Evolutionary conservation across 2,797 vertebrate species (phyloP), one percentile per base, ranked within the genome.

Genomic region (Hemibagrus guttatus): DNA sequence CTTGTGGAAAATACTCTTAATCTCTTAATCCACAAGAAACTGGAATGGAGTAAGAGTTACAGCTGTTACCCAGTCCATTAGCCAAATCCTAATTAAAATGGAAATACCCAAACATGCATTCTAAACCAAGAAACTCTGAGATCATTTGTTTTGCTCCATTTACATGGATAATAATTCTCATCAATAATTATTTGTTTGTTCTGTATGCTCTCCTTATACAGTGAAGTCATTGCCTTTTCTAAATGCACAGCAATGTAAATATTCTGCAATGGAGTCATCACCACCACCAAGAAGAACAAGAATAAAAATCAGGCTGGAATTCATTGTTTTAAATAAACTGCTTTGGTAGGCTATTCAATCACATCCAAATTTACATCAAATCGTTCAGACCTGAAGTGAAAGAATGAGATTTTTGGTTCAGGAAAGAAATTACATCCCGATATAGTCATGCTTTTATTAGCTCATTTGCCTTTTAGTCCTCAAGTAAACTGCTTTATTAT

Each of bases 111-210:
- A 79, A 28, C 46, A 58, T 42, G 46, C 72, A 49, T 74, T 69
- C 75, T 72, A 68, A 83, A 89, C n/a, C 80, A 80, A 72, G 52
- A 87, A 54, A 39, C 21, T 28, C 81, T 75, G 76, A 79, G 75
- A 83, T 35, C 76, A 83, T 68, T 85, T 66, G 52, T 56, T 63
- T 81, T 14, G 83, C 79, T 58, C 75, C 80, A 91, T 91, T 91
- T 69, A 79, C 71, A 76, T 39, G 83, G 74, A 80, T 88, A 88
- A 89, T 89, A 87, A 85, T 83, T 81, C 86, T 79, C 83, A 88
- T 88, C 63, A 63, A 88, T 85, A 86, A 83, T 17, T 54, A 75
- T 54, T 58, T 31, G 83, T 86, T 80, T 61, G 12, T 49, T 81
- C 26, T 72, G 39, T 64, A 83, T 75, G 35, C 21, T 83, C 78